phyloP scores from a whole-genome alignment of 2,797 vertebrate genomes.

The Betta splendens region DNA sequence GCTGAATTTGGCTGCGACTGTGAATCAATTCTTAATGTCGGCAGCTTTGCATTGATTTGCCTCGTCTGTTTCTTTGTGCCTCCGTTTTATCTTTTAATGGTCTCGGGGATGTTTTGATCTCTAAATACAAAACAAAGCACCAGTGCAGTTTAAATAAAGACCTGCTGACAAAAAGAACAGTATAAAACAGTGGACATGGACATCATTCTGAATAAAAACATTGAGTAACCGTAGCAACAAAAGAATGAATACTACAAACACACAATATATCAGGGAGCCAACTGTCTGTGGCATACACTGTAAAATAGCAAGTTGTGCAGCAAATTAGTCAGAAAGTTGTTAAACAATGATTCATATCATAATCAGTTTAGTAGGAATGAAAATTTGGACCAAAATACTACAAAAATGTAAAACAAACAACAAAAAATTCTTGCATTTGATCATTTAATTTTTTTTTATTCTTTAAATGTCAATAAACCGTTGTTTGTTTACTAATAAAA shows the following conservation, averaged over 20 bases:
- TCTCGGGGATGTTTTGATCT: slow-evolving; percentile 38
- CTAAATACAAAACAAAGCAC: slow-evolving; percentile 25
- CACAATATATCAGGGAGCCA: not conserved
- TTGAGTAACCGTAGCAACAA: not conserved
- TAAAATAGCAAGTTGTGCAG: too few relatives aligned
- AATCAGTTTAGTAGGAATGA: too few relatives aligned
- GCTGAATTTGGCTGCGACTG: slow-evolving; percentile 64
- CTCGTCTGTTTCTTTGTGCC: slow-evolving; percentile 23
- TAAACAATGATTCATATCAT: too few relatives aligned
- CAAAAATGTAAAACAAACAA: too few relatives aligned
- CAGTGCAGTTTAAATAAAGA: not conserved
- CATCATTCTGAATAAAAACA: not conserved
- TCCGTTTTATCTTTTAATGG: slow-evolving; percentile 37
- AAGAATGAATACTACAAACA: not conserved
- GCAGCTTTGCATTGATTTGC: slow-evolving; percentile 45
- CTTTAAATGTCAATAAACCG: too few relatives aligned
- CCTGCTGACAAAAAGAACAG: slow-evolving; percentile 5
- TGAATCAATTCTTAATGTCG: slow-evolving; percentile 69
- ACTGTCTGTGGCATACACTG: too few relatives aligned
- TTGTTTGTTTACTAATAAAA: too few relatives aligned
- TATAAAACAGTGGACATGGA: not conserved
- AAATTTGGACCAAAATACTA: too few relatives aligned
- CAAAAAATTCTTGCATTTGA: too few relatives aligned
- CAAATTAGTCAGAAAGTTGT: too few relatives aligned
- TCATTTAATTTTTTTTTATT: too few relatives aligned